Base-by-base conservation (phyloP, 53 echinoderm and acorn worm genomes). In the Holothuria scabra region DNA sequence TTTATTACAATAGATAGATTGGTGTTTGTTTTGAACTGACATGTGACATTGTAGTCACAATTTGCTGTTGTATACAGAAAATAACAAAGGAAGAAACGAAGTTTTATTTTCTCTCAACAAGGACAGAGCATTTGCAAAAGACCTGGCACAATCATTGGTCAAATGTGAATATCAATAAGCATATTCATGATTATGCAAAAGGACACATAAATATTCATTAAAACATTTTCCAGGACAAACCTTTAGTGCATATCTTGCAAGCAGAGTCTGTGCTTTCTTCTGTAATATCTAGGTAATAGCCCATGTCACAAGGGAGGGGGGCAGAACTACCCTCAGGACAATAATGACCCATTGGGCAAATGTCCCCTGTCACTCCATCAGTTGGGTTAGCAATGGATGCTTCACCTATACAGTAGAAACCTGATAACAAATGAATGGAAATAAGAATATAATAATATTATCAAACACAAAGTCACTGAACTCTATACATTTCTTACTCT, bases 181-280 rank as follows among this genome's bases (percentile, higher is more conserved):
- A 52, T 52, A 52, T 52, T 52, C 52, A 52, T 52, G 18, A 12
- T 29, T 33, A 2, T 16, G 29, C 13, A 18, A 52, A 10, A 48
- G 12, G 12, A 5, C 7, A 52, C 52, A 52, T 52, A 18, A 52
- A 52, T 52, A 52, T 52, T 52, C 18, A 52, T 18, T 16, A 52
- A 7, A 5, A 44, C 5, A 44, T 10, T 44, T 52, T 52, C 14
- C 16, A 16, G 52, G 52, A 1, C 79, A 71, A 79, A 82, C 96
- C 96, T 84, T 90, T 83, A 57, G 96, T 93, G 79, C 96, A 93
- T 72, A 87, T 96, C 84, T 96, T 91, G 84, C 96, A 93, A 76
- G 88, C 93, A 31, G 86, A 65, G 41, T 72, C 74, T 21, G 79
- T 81, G 31, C 90, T 92, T 70, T 97, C 91, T 19, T 79, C 90